Evolutionary conservation across 1,140 invertebrate species (phyloP).

Genomic region (Magallana ariakensis): DNA sequence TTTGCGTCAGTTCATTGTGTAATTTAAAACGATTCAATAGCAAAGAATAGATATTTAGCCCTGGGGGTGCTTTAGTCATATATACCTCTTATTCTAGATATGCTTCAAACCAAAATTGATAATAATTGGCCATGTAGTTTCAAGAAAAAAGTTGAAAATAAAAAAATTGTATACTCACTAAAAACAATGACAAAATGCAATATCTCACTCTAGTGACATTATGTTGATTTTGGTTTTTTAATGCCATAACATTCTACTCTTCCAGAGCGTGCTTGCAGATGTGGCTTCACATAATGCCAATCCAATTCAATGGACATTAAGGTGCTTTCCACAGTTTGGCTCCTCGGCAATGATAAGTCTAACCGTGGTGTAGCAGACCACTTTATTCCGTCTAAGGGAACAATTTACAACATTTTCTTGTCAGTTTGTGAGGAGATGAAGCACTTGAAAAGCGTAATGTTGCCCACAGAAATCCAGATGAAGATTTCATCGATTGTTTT

Average conservation of each 20-base stretch:
- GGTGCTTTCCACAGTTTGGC: neutral
- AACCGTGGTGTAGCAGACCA: neutral
- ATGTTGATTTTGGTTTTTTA: neutral
- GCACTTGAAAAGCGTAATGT: neutral
- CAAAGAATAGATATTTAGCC: too few species aligned
- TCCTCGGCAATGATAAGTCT: neutral
- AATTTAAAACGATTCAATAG: too few species aligned
- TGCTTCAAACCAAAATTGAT: neutral
- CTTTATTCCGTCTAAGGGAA: neutral
- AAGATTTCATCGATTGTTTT: neutral
- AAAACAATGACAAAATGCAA: too few species aligned
- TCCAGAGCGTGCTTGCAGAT: neutral
- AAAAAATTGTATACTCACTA: too few species aligned
- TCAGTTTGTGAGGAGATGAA: neutral
- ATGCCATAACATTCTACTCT: neutral
- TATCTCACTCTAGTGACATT: too few species aligned
- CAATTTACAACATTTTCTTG: neutral
- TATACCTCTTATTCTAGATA: too few species aligned
- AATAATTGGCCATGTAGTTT: too few species aligned
- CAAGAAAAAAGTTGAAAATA: too few species aligned
- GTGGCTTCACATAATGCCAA: neutral
- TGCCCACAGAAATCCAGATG: neutral
- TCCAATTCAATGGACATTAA: neutral
- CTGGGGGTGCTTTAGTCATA: too few species aligned
- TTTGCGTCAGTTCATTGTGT: too few species aligned